Evolutionary conservation across 1,140 invertebrate genomes (phyloP).

Genomic region (Diorhabda elongata): DNA sequence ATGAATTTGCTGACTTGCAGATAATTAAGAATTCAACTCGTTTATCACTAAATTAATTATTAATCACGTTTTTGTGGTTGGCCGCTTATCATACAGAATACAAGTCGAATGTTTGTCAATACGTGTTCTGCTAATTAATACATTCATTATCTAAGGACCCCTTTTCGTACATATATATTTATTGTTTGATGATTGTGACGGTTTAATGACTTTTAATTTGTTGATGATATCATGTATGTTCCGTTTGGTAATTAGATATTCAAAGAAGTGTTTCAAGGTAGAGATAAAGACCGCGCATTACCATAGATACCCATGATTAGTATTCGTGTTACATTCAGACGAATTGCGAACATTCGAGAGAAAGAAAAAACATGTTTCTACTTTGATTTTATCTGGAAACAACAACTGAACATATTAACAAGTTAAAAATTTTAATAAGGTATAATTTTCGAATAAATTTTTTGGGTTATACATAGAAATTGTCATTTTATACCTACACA

Average conservation of each 20-base stretch:
- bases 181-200: not conserved
- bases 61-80: slow-evolving; percentile 2
- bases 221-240: slow-evolving; percentile 2
- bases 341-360: not conserved
- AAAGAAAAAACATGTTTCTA: not conserved
- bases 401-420: not conserved
- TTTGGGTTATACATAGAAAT: not conserved
- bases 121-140: not conserved
- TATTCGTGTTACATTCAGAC: not conserved
- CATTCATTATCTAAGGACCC: not conserved
- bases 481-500: not conserved
- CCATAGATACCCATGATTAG: not conserved
- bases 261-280: slow-evolving; percentile 2
- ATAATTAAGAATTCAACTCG: not conserved
- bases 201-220: slow-evolving; percentile 3
- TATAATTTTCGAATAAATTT: not conserved
- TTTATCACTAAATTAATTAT: not conserved
- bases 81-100: not conserved
- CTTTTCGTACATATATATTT: not conserved
- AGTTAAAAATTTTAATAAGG: not conserved
- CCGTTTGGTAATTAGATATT: not conserved
- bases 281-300: not conserved
- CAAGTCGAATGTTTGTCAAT: not conserved
- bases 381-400: not conserved
- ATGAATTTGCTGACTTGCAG: not conserved